Conservation (phyloP, 2,113 vertebrate species). For the Mohoua ochrocephala region DNA sequence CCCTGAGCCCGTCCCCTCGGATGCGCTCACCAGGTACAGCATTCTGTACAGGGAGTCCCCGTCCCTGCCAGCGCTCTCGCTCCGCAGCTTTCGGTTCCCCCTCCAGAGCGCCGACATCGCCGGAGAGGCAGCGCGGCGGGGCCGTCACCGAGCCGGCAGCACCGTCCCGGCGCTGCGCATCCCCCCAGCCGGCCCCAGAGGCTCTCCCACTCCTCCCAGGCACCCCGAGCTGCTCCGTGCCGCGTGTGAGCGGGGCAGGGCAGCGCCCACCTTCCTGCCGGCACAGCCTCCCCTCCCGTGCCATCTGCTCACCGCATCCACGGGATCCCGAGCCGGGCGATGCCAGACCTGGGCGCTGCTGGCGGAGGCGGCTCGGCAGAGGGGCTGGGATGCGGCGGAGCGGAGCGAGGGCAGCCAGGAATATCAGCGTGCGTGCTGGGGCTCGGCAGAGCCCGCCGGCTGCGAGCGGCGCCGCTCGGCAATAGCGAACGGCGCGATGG, state of each 20-base stretch:
- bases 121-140: not conserved
- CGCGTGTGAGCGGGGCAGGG: not conserved
- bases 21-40: conserved; percentile 84
- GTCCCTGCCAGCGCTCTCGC: conserved; percentile 54
- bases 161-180: conserved; percentile 3
- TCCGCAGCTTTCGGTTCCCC: conserved; percentile 58
- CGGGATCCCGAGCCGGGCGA: not conserved
- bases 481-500: not conserved
- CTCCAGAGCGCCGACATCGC: conserved; percentile 70
- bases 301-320: not conserved
- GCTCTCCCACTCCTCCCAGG: not conserved
- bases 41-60: conserved; percentile 81
- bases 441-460: conserved; percentile 47
- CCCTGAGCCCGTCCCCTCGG: not conserved
- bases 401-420: not conserved
- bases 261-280: not conserved
- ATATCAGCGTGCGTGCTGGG: not conserved
- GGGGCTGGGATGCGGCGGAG: not conserved
- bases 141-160: not conserved
- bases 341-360: not conserved
- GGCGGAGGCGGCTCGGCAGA: not conserved
- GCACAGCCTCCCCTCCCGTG: not conserved
- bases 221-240: not conserved
- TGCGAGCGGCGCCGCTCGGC: not conserved
- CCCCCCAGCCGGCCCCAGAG: too few relatives aligned